phyloP scores from a whole-genome alignment of 2,888 invertebrate species.

The Chaetoderma sp. region DNA sequence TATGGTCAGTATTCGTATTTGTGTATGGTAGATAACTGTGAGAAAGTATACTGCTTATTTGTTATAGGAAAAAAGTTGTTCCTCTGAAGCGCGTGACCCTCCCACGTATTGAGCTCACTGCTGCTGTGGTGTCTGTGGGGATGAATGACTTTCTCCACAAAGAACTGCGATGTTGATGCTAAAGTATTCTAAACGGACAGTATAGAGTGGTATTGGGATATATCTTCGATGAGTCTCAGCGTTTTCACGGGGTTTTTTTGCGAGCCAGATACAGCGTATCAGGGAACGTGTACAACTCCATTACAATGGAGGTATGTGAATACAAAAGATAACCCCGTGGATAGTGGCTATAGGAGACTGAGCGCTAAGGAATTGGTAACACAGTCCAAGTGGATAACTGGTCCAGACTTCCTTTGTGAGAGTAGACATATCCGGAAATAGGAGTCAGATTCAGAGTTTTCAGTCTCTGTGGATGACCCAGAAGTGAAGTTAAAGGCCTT shows the following conservation, averaged over 20 bases:
- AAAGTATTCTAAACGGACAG: slow-evolving; percentile 30
- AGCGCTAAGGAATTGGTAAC: slow-evolving; percentile 13
- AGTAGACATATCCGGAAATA: not conserved
- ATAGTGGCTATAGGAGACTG: slow-evolving; percentile 30
- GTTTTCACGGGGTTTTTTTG: slow-evolving; percentile 15
- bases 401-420: not conserved
- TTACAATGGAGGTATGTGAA: slow-evolving; percentile 13
- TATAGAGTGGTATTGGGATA: slow-evolving; percentile 19
- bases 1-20: slow-evolving; percentile 43
- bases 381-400: slow-evolving; percentile 12
- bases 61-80: slow-evolving; percentile 24
- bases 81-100: slow-evolving; percentile 23
- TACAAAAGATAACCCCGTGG: slow-evolving; percentile 31
- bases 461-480: slow-evolving; percentile 3
- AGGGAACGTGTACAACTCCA: not conserved
- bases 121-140: slow-evolving; percentile 23
- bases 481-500: slow-evolving; percentile 3
- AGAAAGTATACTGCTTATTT: slow-evolving; percentile 18
- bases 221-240: slow-evolving; percentile 13
- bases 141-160: slow-evolving; percentile 2
- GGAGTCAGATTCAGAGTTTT: not conserved
- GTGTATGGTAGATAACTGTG: slow-evolving; percentile 17
- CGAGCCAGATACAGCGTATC: slow-evolving; percentile 8
- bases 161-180: slow-evolving; percentile 19
- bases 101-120: slow-evolving; percentile 32